Base-by-base conservation (phyloP, 2,113 vertebrate species). In the Melanostigma gelatinosum region DNA sequence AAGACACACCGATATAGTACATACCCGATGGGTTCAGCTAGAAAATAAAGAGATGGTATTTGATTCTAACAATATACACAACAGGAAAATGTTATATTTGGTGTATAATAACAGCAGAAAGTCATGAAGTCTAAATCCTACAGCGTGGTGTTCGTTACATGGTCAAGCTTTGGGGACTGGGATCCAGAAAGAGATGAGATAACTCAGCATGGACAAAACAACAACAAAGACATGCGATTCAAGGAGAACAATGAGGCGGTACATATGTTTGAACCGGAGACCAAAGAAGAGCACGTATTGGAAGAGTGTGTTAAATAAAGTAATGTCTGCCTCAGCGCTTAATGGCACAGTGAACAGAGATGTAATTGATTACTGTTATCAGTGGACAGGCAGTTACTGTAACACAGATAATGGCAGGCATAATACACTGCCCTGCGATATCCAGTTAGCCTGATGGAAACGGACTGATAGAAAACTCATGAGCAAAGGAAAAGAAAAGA, bases 361-460 rank as follows among this genome's bases (percentile, higher is more conserved):
- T 90, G 85, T 80, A 87, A 88, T 78, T 90, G 89, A 93, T 93
- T 88, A 84, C 83, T 87, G 89, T 90, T 91, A 92, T 92, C 89
- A 83, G 82, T 74, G 84, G 82, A 83, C 87, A 62, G 82, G 84
- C 83, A 85, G 88, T 91, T 90, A 89, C 88, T 85, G 86, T 89
- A 88, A 88, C 85, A 63, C 83, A 88, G 88, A 92, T 89, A 90
- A 89, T 85, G 77, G 87, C 66, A 67, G 58, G 73, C 74, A 66
- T 85, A 79, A 89, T 84, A 76, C 77, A 82, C 80, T 86, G 79
- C 74, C 61, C 72, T 66, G 74, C 72, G 83, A 87, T 77, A 79
- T 70, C 89, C 60, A 61, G 80, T 54, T 65, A 68, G 63, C 50
- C 81, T 80, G 87, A 89, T 79, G 48, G 88, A 85, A 83, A 76